Evolutionary conservation across 2,113 vertebrate genomes (phyloP), one percentile per base, ranked within the genome.

Genomic region (Bubalus kerabau): DNA sequence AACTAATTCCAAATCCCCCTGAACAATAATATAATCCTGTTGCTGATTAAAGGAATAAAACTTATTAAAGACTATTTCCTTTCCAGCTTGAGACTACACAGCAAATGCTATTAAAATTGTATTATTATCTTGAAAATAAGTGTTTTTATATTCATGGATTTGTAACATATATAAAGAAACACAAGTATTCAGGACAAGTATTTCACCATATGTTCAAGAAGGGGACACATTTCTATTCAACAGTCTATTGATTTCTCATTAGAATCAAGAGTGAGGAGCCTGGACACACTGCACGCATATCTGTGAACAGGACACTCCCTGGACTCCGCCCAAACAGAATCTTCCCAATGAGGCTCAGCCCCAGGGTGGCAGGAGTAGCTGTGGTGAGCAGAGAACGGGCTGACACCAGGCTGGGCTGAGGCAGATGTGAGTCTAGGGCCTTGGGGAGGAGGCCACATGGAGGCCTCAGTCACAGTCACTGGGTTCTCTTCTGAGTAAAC

Each of bases 211-310:
- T 23, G 21, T 52, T 91, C 46, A 11, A n/a, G 62, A 2, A 50
- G 11, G 7, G 3, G 23, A 64, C 2, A 30, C 32, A 32, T 2
- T 36, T 59, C 19, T 30, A 46, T 11, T 14, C 19, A 48, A n/a
- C 32, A 78, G 16, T 78, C 7, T 15, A 74, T 2, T 43, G 26
- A 23, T 43, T 57, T 15, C 17, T 13, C 13, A 1, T 32, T 13
- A 32, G 36, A 57, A 4, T 90, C 26, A 24, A 15, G 13, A 9
- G 4, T 46, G 67, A 26, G 74, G 23, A 26, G 1, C 9, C 30
- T 32, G 28, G 26, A 15, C 36, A 43, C 6, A 6, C 21, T 81
- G 40, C 56, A 19, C 0, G 0, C 17, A 19, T 4, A 7, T 24
- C 56, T 28, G 19, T 48, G 56, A 60, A 12, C 6, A 50, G 14